Percentiles rank a stretch among this genome's conserved stretches.
phyloP scores from a whole-genome alignment of 2,113 vertebrate genomes.

The Charadrius vociferus region DNA sequence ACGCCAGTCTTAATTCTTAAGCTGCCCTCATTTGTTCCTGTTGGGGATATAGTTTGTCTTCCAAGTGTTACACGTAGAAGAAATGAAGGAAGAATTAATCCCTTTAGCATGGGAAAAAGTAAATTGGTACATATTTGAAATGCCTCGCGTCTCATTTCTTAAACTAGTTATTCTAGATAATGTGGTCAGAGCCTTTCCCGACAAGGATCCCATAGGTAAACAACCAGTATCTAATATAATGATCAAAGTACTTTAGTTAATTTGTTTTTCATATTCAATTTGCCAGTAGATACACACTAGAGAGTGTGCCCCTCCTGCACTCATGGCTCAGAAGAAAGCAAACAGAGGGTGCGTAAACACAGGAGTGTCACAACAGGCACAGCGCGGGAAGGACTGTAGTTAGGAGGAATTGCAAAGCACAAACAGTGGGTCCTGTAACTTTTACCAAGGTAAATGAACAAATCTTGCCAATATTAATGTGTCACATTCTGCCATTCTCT shows the following conservation, averaged over 20 bases:
- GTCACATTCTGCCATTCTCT: neutral
- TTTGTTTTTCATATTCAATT: neutral
- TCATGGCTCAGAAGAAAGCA: neutral
- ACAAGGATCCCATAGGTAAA: neutral
- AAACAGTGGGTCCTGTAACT: neutral
- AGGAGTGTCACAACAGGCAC: neutral
- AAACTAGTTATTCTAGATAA: neutral
- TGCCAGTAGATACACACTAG: neutral
- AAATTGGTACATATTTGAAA: neutral
- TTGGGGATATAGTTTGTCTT: neutral
- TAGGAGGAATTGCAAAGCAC: neutral
- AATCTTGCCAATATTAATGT: neutral
- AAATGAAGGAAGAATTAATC: neutral
- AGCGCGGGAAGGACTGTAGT: accelerated
- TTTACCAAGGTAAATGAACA: neutral
- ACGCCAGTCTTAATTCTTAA: neutral
- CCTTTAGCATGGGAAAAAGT: neutral
- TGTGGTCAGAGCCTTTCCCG: neutral
- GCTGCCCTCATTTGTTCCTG: neutral
- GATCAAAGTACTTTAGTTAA: neutral
- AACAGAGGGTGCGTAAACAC: neutral
- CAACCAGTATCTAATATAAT: neutral
- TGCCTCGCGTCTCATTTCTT: neutral
- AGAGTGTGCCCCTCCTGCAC: neutral
- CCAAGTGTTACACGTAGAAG: neutral